Evolutionary conservation across 2,797 vertebrate genomes (phyloP), one percentile per base, ranked within the genome.

Genomic region (Orientallactaga sibirica): DNA sequence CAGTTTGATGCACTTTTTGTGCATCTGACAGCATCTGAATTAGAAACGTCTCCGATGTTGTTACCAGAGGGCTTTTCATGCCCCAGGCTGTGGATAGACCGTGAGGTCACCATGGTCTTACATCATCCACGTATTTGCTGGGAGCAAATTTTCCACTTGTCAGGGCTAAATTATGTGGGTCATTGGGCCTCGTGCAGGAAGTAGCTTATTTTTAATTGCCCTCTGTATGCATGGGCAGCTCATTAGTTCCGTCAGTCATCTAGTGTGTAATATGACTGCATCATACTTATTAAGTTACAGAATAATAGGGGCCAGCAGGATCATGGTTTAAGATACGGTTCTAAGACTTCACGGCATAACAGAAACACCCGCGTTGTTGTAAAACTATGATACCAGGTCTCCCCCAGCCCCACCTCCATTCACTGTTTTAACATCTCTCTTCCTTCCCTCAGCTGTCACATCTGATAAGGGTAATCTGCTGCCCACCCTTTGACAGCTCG

Each of bases 1-100:
- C 33, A 85, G 97, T 97, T 97, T 96, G 58, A 91, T 29, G 92
- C 33, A 37, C 80, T 93, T 92, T 96, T 2, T 89, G 89, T 82
- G 71, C 89, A 95, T 92, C 88, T 95, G 81, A 84, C 88, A 76
- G 91, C 97, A 48, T 85, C 90, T 96, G 92, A 66, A 93, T 92
- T 96, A 96, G 92, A 48, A 48, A 48, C 71, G 48, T 96, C 88
- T 96, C 68, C 90, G 94, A 62, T 84, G 90, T 58, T 37, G 6
- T 48, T 7, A 48, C 79, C 18, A 61, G 70, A 33, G 93, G 5
- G 78, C 91, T 94, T 94, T 43, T 79, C 87, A 27, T 10, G 29
- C 67, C 48, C 78, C 7, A 9, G 86, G 48, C 48, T 58, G 9
- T 58, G 55, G 55, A 86, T 33, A 22, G 76, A 68, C n/a, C 8